Evolutionary conservation across 2,113 vertebrate species (phyloP).

Genomic region (Bubalus kerabau): DNA sequence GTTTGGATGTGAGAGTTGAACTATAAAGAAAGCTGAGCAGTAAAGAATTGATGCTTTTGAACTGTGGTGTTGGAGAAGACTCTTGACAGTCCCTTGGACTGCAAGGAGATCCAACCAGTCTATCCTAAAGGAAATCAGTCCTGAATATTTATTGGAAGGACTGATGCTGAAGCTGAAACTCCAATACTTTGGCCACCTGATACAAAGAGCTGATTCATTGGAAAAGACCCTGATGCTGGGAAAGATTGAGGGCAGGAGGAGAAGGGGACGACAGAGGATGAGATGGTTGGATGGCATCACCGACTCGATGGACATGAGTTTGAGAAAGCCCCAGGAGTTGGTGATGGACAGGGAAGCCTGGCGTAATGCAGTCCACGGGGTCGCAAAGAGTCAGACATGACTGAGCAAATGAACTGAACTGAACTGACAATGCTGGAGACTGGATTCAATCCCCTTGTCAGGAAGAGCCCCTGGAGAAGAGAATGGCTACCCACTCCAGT

Average conservation of each 20-base stretch:
- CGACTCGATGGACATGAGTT: not conserved
- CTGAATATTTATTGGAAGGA: not conserved
- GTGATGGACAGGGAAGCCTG: not conserved
- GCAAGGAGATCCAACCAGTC: not conserved
- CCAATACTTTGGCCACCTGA: not conserved
- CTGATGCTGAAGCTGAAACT: not conserved
- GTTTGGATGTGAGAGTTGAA: not conserved
- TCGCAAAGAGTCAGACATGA: rapidly evolving
- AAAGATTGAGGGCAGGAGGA: not conserved
- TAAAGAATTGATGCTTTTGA: not conserved
- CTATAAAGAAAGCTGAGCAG: not conserved
- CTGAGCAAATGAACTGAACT: not conserved
- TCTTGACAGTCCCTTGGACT: not conserved
- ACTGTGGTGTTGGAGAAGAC: not conserved
- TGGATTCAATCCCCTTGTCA: not conserved
- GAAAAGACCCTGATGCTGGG: not conserved
- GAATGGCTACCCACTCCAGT: not conserved
- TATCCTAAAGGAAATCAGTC: not conserved
- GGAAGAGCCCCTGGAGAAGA: not conserved
- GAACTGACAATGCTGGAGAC: not conserved
- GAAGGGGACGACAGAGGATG: not conserved
- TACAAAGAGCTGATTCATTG: not conserved
- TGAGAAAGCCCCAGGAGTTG: not conserved
- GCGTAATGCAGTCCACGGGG: not conserved
- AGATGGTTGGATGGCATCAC: not conserved